Base-by-base conservation (phyloP, 2,888 invertebrate genomes). In the Papilio elwesi region DNA sequence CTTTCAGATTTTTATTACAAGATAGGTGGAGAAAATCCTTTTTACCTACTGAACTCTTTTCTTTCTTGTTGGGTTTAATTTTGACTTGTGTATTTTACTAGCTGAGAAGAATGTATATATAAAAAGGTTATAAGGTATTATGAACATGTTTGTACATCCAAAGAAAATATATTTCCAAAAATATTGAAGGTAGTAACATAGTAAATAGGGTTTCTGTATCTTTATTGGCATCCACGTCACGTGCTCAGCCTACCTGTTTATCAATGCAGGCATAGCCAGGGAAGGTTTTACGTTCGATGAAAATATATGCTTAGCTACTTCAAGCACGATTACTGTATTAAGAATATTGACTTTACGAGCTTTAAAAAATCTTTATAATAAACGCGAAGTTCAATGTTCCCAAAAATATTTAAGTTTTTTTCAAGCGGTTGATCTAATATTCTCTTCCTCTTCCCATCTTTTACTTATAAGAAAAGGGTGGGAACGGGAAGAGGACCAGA, bases 231-330 rank as follows among this genome's bases (percentile, higher is more conserved):
- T 48, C 11, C 26, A 48, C 6, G 43, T 43, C 43, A 68, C 68
- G 57, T 68, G 13, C 57, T 12, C 2, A 15, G 36, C 12, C 47
- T 68, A 68, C 52, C 52, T 53, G 66, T 51, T 68, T 55, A 55
- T 48, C 57, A 57, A 68, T 68, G 1, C 57, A 57, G 48, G 47
- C 47, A 57, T n/a, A n/a, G n/a, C 48, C 48, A 16, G 15, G 49
- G 16, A n/a, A 55, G 48, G 68, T 57, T 57, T 68, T 57, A 68
- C 36, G 49, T 55, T 57, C 57, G 48, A 2, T 48, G 57, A 49
- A n/a, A 51, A 47, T 38, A 48, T 9, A 47, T 11, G 12, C 36
- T 26, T 57, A 36, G 55, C 55, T 57, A 57, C 16, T 11, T 68
- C 26, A 48, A 38, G 52, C 6, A 51, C 15, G 12, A 13, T 1